Evolutionary conservation across 2,888 invertebrate genomes (phyloP).

Genomic region (Drosophila seclusa): DNA sequence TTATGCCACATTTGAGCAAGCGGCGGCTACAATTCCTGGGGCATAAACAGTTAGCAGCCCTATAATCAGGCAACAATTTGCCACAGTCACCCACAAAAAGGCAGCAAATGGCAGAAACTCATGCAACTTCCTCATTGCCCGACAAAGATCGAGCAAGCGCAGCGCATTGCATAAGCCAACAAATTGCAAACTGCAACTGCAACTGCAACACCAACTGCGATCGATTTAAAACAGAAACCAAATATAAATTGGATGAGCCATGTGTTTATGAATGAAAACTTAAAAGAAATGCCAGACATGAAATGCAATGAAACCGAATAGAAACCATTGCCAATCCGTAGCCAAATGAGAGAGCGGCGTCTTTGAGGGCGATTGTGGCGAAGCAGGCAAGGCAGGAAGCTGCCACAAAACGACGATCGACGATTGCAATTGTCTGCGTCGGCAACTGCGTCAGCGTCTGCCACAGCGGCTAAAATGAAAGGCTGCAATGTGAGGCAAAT

Average conservation of each 20-base stretch:
- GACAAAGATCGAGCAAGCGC: slow-evolving; percentile 13
- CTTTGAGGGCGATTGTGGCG: slow-evolving; percentile 62
- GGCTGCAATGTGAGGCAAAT: slow-evolving; percentile 74
- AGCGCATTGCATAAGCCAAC: slow-evolving; percentile 58
- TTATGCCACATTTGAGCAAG: slow-evolving; percentile 51
- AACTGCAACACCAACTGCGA: slow-evolving; percentile 42
- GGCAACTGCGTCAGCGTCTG: slow-evolving; percentile 71
- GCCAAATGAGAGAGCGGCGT: slow-evolving; percentile 65
- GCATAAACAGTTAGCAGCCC: slow-evolving; percentile 53
- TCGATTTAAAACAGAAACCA: slow-evolving; percentile 35
- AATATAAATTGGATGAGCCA: slow-evolving; percentile 57
- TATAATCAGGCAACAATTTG: slow-evolving; percentile 70
- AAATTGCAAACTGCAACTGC: slow-evolving; percentile 32
- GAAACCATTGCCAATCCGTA: slow-evolving; percentile 46
- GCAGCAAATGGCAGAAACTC: background rate
- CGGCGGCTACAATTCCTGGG: slow-evolving; percentile 23
- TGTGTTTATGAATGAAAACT: slow-evolving; percentile 67
- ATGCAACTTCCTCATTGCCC: slow-evolving; percentile 68
- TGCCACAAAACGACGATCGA: slow-evolving; percentile 38
- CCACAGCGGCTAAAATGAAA: slow-evolving; percentile 77
- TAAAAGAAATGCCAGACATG: slow-evolving; percentile 26
- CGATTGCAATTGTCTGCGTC: slow-evolving; percentile 66
- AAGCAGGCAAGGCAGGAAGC: slow-evolving; percentile 39
- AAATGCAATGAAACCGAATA: slow-evolving; percentile 20
- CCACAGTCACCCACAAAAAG: slow-evolving; percentile 74